phyloP scores from a whole-genome alignment of 2,888 invertebrate genomes.

The Ectemnius lituratus region DNA sequence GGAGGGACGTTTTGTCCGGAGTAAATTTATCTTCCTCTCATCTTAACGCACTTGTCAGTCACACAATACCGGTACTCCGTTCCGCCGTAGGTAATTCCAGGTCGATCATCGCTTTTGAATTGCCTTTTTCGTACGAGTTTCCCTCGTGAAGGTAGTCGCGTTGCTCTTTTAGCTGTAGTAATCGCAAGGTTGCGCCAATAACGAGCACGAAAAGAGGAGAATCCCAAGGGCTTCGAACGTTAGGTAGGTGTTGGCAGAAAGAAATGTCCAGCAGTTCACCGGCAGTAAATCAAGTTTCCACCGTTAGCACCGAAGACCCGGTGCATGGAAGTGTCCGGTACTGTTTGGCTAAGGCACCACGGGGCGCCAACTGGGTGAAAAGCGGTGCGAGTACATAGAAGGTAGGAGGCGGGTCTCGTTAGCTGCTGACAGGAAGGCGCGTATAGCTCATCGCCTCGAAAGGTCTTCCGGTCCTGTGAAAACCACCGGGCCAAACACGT shows the following conservation, averaged over 20 bases:
- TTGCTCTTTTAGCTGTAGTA: constrained; percentile 26
- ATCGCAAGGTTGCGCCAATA: constrained; percentile 39
- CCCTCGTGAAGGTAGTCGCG: constrained; percentile 9
- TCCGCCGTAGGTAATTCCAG: not conserved
- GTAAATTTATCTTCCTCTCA: constrained; percentile 5
- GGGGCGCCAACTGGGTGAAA: constrained; percentile 56
- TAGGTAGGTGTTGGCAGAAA: constrained; percentile 16
- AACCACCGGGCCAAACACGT: constrained; percentile 58
- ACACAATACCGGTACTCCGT: not conserved
- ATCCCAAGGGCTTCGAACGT: constrained; percentile 16
- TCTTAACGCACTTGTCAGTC: constrained; percentile 1
- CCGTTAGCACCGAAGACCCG: constrained; percentile 37
- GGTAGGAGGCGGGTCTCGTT: constrained; percentile 66
- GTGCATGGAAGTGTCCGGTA: constrained; percentile 51
- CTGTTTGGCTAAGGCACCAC: constrained; percentile 60
- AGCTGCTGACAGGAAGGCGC: constrained; percentile 70
- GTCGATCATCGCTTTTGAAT: constrained; percentile 17
- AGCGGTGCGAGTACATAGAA: constrained; percentile 45
- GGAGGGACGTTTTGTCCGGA: not conserved
- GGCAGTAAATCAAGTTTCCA: constrained; percentile 59
- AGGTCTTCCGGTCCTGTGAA: constrained; percentile 63
- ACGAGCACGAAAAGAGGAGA: constrained; percentile 30
- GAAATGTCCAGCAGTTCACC: constrained; percentile 36
- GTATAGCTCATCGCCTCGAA: constrained; percentile 64
- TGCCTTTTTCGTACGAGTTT: not conserved